A percentile compares a stretch with the other conserved stretches of the same genome.
Evolutionary conservation across 2,113 vertebrate species (phyloP).

Genomic region (Xenopus laevis): DNA sequence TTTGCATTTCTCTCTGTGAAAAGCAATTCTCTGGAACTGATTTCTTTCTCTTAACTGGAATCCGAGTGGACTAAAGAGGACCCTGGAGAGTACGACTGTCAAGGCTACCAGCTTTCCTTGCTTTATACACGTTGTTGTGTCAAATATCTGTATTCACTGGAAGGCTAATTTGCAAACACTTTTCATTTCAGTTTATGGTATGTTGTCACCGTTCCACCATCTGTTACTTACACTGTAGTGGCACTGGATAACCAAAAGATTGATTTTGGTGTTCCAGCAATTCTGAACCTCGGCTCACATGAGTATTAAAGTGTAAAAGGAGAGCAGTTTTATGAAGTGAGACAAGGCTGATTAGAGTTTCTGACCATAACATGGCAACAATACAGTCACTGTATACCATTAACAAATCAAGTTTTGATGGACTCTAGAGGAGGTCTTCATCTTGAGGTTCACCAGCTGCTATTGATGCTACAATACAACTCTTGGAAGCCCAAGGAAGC

Average conservation of each 20-base stretch:
- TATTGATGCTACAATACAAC: too few species aligned
- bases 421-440: too few species aligned
- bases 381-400: background rate
- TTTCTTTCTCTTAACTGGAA: background rate
- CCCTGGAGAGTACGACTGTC: background rate
- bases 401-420: too few species aligned
- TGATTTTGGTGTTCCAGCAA: slow-evolving; percentile 28
- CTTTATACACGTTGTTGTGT: slow-evolving; percentile 15
- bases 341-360: slow-evolving; percentile 11
- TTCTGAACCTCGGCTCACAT: background rate
- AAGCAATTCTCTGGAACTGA: background rate
- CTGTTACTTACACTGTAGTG: slow-evolving; percentile 43
- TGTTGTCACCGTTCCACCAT: slow-evolving; percentile 36
- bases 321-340: slow-evolving; percentile 19
- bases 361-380: background rate
- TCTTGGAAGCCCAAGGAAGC: too few species aligned
- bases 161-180: slow-evolving; percentile 34
- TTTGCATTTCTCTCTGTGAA: background rate
- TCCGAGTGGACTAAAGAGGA: background rate
- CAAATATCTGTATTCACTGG: slow-evolving; percentile 25
- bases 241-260: slow-evolving; percentile 39
- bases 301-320: slow-evolving; percentile 19
- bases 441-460: too few species aligned
- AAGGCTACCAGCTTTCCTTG: background rate
- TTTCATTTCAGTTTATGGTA: slow-evolving; percentile 38